Conservation (phyloP, 2,888 invertebrate genomes). For the Oegoconia quadripuncta region DNA sequence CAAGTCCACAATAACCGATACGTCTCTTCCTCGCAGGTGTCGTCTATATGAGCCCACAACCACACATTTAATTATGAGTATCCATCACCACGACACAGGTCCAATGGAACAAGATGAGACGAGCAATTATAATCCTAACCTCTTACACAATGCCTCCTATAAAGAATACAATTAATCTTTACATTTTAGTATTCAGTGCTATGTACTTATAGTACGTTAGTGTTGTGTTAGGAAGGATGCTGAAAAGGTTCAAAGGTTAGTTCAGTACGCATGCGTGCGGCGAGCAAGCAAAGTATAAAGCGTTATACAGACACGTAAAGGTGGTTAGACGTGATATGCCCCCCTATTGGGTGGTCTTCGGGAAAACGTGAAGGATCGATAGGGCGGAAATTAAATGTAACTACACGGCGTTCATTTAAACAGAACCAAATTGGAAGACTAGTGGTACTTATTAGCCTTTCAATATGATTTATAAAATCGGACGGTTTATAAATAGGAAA, state of each 20-base stretch:
- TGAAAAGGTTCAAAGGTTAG: slow-evolving; percentile 76
- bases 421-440: background rate
- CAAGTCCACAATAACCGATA: slow-evolving; percentile 7
- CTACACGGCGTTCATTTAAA: background rate
- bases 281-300: slow-evolving; percentile 68
- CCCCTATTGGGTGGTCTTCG: slow-evolving; percentile 28
- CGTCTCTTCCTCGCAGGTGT: background rate
- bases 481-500: too few species aligned
- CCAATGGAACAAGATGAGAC: slow-evolving; percentile 49
- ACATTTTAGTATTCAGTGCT: slow-evolving; percentile 30
- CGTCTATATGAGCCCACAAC: slow-evolving; percentile 22
- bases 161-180: background rate
- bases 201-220: slow-evolving; percentile 43
- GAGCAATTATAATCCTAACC: slow-evolving; percentile 33
- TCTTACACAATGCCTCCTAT: slow-evolving; percentile 3
- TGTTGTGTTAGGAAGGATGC: slow-evolving; percentile 71
- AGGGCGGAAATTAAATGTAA: slow-evolving; percentile 21
- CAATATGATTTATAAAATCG: too few species aligned
- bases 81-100: slow-evolving; percentile 35
- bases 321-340: slow-evolving; percentile 64
- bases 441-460: background rate
- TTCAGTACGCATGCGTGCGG: slow-evolving; percentile 73
- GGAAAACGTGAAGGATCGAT: slow-evolving; percentile 21
- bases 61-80: slow-evolving; percentile 23
- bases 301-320: slow-evolving; percentile 46